Evolutionary conservation across 2,888 invertebrate species (phyloP), one percentile per base, ranked within the genome.

Genomic region (Choristoneura rosaceana): DNA sequence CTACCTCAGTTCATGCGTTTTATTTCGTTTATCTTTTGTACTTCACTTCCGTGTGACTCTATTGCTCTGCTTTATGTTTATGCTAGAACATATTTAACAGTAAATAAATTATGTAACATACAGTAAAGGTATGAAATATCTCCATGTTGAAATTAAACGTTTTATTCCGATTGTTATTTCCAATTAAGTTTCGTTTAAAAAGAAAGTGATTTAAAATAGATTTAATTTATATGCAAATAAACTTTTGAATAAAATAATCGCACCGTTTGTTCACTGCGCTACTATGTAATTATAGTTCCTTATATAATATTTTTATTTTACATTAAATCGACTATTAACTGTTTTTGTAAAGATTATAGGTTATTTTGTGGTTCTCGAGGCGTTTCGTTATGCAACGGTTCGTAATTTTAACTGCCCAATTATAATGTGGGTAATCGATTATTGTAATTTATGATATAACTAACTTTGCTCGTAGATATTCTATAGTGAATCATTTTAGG

Each of bases 391-490:
- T 60, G 73, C 68, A 73, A 69, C 64, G 64, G 43, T 59, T 50
- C 59, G 45, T 73, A 64, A 73, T 71, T 61, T 64, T 50, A 69
- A 69, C 68, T 73, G 73, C 63, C 73, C 69, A 73, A 69, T 73
- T 73, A 71, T 64, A 65, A 62, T 69, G 63, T 64, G 50, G 68
- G 68, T 73, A 73, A 73, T 73, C 73, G 73, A 47, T 73, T 69
- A 73, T 73, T 69, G 59, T 69, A 73, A 73, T 73, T 73, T 69
- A 73, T 73, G 71, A 67, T 67, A 71, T 71, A 71, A 71, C 71
- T 68, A 62, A 55, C 67, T 58, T 62, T 47, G 71, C 67, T 15
- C 67, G 71, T 50, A 64, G 64, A 63, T 71, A 68, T 71, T 71
- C 71, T 45, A 68, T 58, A 62, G 58, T 63, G 61, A 64, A 71